Percentiles rank a stretch among this genome's conserved stretches.
phyloP scores from a whole-genome alignment of 2,888 invertebrate species.

The Ophion ellenae region DNA sequence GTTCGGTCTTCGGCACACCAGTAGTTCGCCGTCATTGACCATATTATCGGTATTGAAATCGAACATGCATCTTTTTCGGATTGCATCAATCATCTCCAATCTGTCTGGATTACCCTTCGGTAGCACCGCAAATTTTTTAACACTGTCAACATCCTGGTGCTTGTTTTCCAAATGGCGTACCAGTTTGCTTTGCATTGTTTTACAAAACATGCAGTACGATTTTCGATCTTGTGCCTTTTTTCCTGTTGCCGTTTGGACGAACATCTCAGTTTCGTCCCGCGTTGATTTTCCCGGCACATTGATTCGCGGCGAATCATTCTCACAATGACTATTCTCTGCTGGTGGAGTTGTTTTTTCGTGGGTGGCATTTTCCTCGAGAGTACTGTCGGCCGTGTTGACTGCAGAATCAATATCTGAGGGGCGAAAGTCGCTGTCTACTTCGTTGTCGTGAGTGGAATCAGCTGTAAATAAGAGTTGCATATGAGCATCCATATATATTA shows the following conservation, averaged over 20 bases:
- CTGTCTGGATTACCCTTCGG: slow-evolving; percentile 42
- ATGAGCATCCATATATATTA: too few relatives aligned
- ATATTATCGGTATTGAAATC: slow-evolving; percentile 54
- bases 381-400: too few relatives aligned
- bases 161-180: slow-evolving; percentile 52
- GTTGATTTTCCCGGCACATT: slow-evolving; percentile 46
- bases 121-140: slow-evolving; percentile 39
- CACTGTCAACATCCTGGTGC: slow-evolving; percentile 44
- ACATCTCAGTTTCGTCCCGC: slow-evolving; percentile 34
- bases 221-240: slow-evolving; percentile 22
- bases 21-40: slow-evolving; percentile 60
- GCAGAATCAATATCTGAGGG: too few relatives aligned
- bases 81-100: slow-evolving; percentile 43
- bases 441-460: too few relatives aligned
- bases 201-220: slow-evolving; percentile 58
- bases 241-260: slow-evolving; percentile 11
- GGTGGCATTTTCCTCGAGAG: too few relatives aligned
- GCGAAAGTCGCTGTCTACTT: too few relatives aligned
- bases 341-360: too few relatives aligned
- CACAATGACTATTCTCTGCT: too few relatives aligned
- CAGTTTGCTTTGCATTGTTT: slow-evolving; percentile 49
- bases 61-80: slow-evolving; percentile 58
- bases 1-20: slow-evolving; percentile 62
- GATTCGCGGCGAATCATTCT: neutral
- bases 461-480: too few relatives aligned